Base-by-base conservation (phyloP, 1,140 invertebrate species). In the Bombus pyrosoma region DNA sequence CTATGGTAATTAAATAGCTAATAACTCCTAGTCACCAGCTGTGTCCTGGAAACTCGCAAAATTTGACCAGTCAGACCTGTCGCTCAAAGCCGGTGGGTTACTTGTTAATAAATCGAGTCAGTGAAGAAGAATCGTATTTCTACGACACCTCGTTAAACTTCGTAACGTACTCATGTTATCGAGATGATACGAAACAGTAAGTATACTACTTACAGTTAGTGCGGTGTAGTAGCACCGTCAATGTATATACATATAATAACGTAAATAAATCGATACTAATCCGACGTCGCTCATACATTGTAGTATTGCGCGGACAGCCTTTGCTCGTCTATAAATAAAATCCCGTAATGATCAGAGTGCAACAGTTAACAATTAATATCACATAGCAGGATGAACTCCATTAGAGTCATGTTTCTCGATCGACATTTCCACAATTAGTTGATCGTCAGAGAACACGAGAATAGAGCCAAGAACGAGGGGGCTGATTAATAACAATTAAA, bases 401-500 rank as follows among this genome's bases (percentile, higher is more conserved):
- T 32, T 10, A 18, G 66, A 68, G 6, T 10, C 66, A 1, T 18
- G 64, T n/a, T 18, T 68, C 15, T 8, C 64, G 64, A 68, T 34
- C 37, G 34, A 41, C 37, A 10, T 78, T 32, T 15, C 76, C 25
- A 5, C 43, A 68, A 66, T 83, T 83, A 62, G 73, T 32, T 57
- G 39, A 66, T 83, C 41, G 28, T n/a, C 28, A 0, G 25, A 10
- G 15, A n/a, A 41, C 5, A 53, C 68, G 53, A 71, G 69, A 73
- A 80, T 53, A 83, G 62, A 83, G 37, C 39, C 32, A 32, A 83
- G 62, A 83, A 47, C 57, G 41, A 32, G 32, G 32, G 13, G 5
- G 34, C 9, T 39, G 75, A 79, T 78, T 84, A 78, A 78, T 84
- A 68, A 76, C 41, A 76, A 82, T 82, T 76, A 82, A 69, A 69